Evolutionary conservation across 2,888 invertebrate species (phyloP), one percentile per base, ranked within the genome.

Genomic region (Dicyrtoma fusca): DNA sequence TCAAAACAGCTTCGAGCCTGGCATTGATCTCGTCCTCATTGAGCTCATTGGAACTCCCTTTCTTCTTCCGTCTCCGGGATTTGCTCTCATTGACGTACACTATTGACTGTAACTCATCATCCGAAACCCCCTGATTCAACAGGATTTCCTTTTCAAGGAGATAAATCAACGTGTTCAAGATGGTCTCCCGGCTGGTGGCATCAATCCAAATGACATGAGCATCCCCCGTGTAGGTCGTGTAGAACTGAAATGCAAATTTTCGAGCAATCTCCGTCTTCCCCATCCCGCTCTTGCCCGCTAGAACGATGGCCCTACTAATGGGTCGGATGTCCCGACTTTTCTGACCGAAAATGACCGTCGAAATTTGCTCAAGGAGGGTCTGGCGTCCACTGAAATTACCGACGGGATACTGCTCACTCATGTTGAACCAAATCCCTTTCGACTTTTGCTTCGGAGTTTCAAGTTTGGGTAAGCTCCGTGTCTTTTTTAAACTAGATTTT

Each of bases 251-350:
- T 11, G 71, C 71, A 45, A 55, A 71, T 63, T 71, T 71, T 19
- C 71, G 51, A 11, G 71, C 71, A 17, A 71, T 63, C 47, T 71
- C 71, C n/a, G 71, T 63, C 25, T 71, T 71, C n/a, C 71, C 71
- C 21, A 64, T 64, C 1, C 51, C 49, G 1, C 23, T 11, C 13
- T 14, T 11, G 6, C 71, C 71, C 5, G 45, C 23, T 13, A 71
- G 45, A n/a, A 71, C 55, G 10, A 71, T 61, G 14, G 69, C 69
- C 11, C 59, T 25, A 19, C 69, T 69, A 13, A 69, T 69, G 1
- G 69, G 69, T 11, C 69, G 11, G 2, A 19, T 49, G 26, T 69
- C 69, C 42, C 69, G 61, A 25, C 61, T 62, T 25, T 69, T 69
- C 25, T 34, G 57, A 21, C 57, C 55, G 5, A 17, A n/a, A 6